Conservation (phyloP, 2,888 invertebrate genomes). For the Melanchra persicariae region DNA sequence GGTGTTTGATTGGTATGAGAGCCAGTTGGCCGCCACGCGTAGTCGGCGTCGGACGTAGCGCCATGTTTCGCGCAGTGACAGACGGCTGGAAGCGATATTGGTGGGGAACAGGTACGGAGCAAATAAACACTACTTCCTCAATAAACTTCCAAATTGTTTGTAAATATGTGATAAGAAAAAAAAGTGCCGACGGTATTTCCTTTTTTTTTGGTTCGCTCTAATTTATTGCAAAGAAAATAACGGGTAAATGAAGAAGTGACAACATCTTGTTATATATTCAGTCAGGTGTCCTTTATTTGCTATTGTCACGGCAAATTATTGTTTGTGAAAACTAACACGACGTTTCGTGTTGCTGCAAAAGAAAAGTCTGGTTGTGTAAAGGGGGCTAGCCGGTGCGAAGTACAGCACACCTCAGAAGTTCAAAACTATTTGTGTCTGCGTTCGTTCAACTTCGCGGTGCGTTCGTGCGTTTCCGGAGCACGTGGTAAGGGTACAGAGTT, state of each 20-base stretch:
- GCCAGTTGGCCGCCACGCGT: constrained; percentile 86
- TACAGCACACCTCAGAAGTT: constrained; percentile 76
- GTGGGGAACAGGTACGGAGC: constrained; percentile 90
- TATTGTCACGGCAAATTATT: constrained; percentile 49
- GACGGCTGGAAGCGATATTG: constrained; percentile 89
- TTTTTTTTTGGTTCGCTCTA: constrained; percentile 2
- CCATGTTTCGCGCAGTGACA: constrained; percentile 87
- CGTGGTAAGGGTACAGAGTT: constrained; percentile 77
- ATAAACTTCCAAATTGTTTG: constrained; percentile 75
- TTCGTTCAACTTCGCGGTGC: constrained; percentile 75
- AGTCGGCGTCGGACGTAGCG: constrained; percentile 83
- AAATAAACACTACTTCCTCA: constrained; percentile 83
- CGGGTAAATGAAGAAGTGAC: constrained; percentile 39
- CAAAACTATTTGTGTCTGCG: constrained; percentile 85
- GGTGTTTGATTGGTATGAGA: constrained; percentile 63
- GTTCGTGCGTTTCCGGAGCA: constrained; percentile 82
- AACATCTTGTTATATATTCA: constrained; percentile 38
- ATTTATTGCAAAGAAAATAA: constrained; percentile 40
- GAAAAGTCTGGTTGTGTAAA: constrained; percentile 56
- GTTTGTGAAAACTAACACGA: constrained; percentile 43
- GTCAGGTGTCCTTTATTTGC: constrained; percentile 35
- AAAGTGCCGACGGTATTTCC: constrained; percentile 39
- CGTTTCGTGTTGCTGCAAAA: constrained; percentile 40
- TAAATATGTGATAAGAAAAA: constrained; percentile 66
- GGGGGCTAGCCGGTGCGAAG: constrained; percentile 71